Evolutionary conservation across 2,113 vertebrate species (phyloP), one percentile per base, ranked within the genome.

Genomic region (Bettongia penicillata): DNA sequence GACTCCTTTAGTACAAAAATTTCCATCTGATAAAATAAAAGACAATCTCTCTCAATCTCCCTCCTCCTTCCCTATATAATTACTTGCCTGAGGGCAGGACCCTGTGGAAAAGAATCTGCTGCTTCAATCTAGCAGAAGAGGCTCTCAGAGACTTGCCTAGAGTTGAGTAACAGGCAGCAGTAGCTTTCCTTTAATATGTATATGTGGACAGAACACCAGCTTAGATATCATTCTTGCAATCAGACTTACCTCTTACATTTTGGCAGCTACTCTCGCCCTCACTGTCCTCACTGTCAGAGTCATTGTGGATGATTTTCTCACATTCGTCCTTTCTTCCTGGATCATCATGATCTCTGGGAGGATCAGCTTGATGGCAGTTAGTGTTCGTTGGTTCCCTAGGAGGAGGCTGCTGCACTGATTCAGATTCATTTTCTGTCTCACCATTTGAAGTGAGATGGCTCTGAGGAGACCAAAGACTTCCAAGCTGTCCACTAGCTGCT

Each of bases 401-500:
- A 68, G 53, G 55, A 43, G 28, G 23, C 0, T 8, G 91, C 1
- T 49, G 97, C 92, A 96, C 95, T 37, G 1, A 24, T 2, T 97
- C 96, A 68, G 25, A 53, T 11, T 11, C 0, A 3, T 93, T 96
- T 84, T 98, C 98, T 51, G 93, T 90, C 93, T 98, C 97, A 0
- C 93, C 98, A 25, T 98, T 97, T 48, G 97, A 98, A 0, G 97
- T 95, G 91, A 53, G 94, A 94, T 61, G 51, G 2, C 53, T 12
- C 12, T 48, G 51, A 91, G 92, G 68, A 91, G 84, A 94, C 0
- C 97, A 95, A 22, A 8, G 3, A 0, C 98, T 95, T 14, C 91
- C 93, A 53, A 99, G 98, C n/a, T 95, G 97, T 3, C 99, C 99
- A 0, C 93, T 97, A 92, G 97, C 98, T 53, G 91, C 98, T 92